Evolutionary conservation across 2,797 vertebrate species (phyloP), one percentile per base, ranked within the genome.

Genomic region (Paguma larvata): DNA sequence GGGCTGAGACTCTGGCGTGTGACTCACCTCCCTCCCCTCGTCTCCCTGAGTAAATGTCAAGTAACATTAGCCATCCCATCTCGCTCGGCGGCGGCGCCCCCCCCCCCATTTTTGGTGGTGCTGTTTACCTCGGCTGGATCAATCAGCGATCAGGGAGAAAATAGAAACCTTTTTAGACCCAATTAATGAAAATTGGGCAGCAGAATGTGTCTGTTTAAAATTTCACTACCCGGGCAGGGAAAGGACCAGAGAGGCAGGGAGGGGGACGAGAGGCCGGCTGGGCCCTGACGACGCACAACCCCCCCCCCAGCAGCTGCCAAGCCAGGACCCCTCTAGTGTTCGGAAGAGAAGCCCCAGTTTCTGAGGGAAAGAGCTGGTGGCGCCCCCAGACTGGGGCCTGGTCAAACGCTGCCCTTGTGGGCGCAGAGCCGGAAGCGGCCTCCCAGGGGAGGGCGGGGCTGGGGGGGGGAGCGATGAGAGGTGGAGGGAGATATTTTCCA

Each of bases 31-130:
- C 84, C 88, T 53, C 63, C 89, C 67, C 41, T 62, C 94, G 78
- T 38, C 92, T 92, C 85, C 44, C 97, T 95, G 94, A 96, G 97
- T 95, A 98, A 98, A 98, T 98, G 98, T 98, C 98, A 98, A 93
- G 93, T 90, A 77, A 73, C 86, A 78, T 95, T 94, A 95, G 93
- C 89, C 96, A 97, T 59, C 94, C 92, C 85, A 2, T 62, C 95
- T 97, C 93, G 88, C 83, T 93, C 85, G 2, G 79, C 93, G 59
- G 56, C 93, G 59, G 51, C 59, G 5, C 48, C 70, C 48, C 70
- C 53, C 38, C 34, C 38, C 65, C 82, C 95, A 82, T 70, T 98
- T 96, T 97, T 96, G 96, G 95, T 2, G 18, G 77, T 89, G 96
- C 96, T 97, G 97, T 98, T 98, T 97, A 97, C 97, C 94, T 97